Evolutionary conservation across 2,888 invertebrate species (phyloP), one percentile per base, ranked within the genome.

Genomic region (Oligia latruncula): DNA sequence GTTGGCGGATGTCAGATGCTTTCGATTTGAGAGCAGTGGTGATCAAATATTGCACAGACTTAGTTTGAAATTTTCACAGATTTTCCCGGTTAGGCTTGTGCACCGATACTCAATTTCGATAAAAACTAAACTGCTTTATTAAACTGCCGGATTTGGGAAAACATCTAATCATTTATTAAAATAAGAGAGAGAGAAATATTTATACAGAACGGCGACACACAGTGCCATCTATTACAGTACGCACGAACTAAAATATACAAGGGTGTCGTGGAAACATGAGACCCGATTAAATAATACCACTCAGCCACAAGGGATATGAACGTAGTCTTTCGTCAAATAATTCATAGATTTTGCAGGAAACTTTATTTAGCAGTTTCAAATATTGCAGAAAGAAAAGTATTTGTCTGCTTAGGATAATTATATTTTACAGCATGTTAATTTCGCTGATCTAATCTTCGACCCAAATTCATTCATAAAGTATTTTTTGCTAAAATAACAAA

Each of bases 181-280:
- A 13, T 35, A 55, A 55, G 60, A 49, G 0, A 40, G 29, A 29
- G 1, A 29, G 1, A 29, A 29, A 29, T 58, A 43, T n/a, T 60
- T 15, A 15, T 23, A 29, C 40, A 40, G 23, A 62, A 49, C 23
- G 29, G 55, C 40, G 49, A 71, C 66, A 8, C 58, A 58, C 60
- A 74, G 77, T 43, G 87, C 85, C 85, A 85, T 87, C 85, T 85
- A 70, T 84, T 80, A 46, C 20, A 15, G 29, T 72, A 35, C 9
- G 6, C 29, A 15, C 43, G 77, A 77, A 85, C 85, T 84, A 72
- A 65, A 74, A 17, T 6, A 55, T 55, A 49, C 13, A 52, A 62
- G 71, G 55, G 35, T 58, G n/a, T 15, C 23, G 52, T 17, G 17
- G 15, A 55, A 71, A 43, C 17, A 49, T 49, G 67, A 82, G 6